These are phyloP conservation scores for Ancistrus triradiatus DNA, from an alignment of 2,113 vertebrate genomes.

Conservation along the genomic window DNA sequence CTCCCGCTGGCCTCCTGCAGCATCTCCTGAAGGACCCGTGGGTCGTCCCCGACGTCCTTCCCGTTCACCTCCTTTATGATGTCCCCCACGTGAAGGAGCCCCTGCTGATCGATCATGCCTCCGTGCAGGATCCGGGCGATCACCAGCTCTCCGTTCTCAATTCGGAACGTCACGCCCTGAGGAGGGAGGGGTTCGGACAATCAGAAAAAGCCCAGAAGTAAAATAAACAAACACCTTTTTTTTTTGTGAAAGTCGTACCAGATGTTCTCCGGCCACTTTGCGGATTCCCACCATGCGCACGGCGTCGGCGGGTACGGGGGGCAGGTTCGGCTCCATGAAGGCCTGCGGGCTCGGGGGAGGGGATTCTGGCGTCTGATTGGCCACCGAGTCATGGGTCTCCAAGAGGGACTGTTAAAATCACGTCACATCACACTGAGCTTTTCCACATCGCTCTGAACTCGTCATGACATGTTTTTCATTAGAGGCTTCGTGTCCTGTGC, in stretches of 20 bases:
- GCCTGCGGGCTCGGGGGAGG: conserved; percentile 76
- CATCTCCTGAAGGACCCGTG: conserved; percentile 82
- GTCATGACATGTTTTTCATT: too few relatives aligned
- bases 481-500: too few relatives aligned
- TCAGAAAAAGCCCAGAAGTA: background rate
- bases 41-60: conserved; percentile 81
- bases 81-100: conserved; percentile 88
- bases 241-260: too few relatives aligned
- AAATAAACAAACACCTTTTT: background rate
- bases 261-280: conserved; percentile 84
- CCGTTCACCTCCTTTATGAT: conserved; percentile 94
- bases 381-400: conserved; percentile 92
- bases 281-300: conserved; percentile 95
- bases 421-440: too few relatives aligned
- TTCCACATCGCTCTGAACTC: too few relatives aligned
- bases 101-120: conserved; percentile 92
- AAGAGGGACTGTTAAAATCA: conserved; percentile 77
- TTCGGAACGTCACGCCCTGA: conserved; percentile 90
- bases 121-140: conserved; percentile 92
- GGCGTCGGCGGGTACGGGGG: conserved; percentile 78
- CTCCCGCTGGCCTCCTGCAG: conserved; percentile 85
- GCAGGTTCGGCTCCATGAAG: conserved; percentile 68
- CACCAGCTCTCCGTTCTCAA: conserved; percentile 86
- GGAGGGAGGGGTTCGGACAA: background rate
- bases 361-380: conserved; percentile 83